Percentiles rank a stretch among this genome's conserved stretches.
Evolutionary conservation across 2,888 invertebrate genomes (phyloP).

Genomic region (Agrotis ipsilon): DNA sequence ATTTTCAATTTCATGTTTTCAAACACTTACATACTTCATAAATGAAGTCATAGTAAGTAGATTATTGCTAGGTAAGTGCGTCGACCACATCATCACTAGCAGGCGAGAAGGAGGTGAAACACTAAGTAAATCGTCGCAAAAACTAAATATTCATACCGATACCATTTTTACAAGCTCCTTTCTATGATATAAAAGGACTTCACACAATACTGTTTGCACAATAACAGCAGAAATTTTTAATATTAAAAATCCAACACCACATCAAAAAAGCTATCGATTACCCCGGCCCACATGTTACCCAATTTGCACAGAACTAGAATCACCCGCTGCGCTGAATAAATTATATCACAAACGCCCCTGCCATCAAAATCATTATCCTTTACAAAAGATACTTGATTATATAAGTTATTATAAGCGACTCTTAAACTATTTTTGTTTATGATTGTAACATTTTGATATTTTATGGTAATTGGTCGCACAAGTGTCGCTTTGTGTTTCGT

Average conservation of each 20-base stretch:
- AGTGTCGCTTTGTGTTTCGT: slow-evolving; percentile 68
- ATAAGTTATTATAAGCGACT: slow-evolving; percentile 76
- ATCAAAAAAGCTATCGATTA: slow-evolving; percentile 75
- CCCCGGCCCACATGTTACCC: slow-evolving; percentile 84
- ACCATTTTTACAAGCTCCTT: neutral
- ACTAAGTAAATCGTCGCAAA: no score
- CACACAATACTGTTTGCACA: no score
- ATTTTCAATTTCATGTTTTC: no score
- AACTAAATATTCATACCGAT: no score
- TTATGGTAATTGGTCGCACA: slow-evolving; percentile 79
- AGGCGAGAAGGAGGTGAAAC: no score
- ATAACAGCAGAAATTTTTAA: neutral
- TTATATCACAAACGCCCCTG: slow-evolving; percentile 84
- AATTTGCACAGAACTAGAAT: slow-evolving; percentile 84
- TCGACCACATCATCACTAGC: no score
- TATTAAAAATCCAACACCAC: slow-evolving; percentile 31
- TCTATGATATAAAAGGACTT: no score
- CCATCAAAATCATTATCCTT: slow-evolving; percentile 79
- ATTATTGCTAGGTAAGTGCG: no score
- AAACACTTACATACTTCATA: no score
- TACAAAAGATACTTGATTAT: slow-evolving; percentile 88
- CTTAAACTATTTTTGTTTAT: slow-evolving; percentile 71
- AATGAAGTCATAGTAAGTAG: no score
- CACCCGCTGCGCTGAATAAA: slow-evolving; percentile 88
- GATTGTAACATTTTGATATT: slow-evolving; percentile 71